phyloP scores from a whole-genome alignment of 2,888 invertebrate species.

The Ypsolopha sequella region DNA sequence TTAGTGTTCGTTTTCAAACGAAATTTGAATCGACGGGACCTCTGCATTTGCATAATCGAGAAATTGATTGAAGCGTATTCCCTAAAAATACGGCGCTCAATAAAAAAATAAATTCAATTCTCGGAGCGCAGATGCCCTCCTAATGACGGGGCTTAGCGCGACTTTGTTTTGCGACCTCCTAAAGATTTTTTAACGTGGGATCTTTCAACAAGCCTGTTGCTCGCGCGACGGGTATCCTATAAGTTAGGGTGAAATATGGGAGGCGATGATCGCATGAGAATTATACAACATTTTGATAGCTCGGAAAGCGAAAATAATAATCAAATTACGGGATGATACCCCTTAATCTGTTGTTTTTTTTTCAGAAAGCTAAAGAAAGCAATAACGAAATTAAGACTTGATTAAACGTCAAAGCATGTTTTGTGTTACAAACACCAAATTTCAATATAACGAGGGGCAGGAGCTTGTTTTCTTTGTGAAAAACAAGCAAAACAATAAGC shows the following conservation, averaged over 20 bases:
- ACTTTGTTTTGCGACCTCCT: slow-evolving; percentile 18
- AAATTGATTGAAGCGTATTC: slow-evolving; percentile 62
- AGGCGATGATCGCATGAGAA: not conserved
- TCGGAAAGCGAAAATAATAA: not conserved
- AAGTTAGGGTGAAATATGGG: not conserved
- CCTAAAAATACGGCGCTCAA: slow-evolving; percentile 30
- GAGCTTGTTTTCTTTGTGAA: slow-evolving; percentile 39
- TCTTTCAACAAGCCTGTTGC: slow-evolving; percentile 28
- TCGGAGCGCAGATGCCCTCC: slow-evolving; percentile 41
- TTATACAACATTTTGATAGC: not conserved
- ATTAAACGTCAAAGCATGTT: not conserved
- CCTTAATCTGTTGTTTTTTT: too few relatives aligned
- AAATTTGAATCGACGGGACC: slow-evolving; percentile 40
- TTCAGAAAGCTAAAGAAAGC: too few relatives aligned
- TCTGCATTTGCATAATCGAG: slow-evolving; percentile 55
- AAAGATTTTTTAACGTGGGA: slow-evolving; percentile 16
- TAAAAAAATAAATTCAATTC: slow-evolving; percentile 39
- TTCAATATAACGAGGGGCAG: slow-evolving; percentile 45
- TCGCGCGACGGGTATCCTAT: slow-evolving; percentile 5
- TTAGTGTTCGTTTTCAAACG: slow-evolving; percentile 24
- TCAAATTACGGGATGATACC: not conserved
- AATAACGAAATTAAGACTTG: not conserved
- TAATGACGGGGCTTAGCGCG: slow-evolving; percentile 33
- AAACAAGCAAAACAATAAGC: slow-evolving; percentile 33
- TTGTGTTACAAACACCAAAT: slow-evolving; percentile 17